Evolutionary conservation across 2,888 invertebrate species (phyloP), one percentile per base, ranked within the genome.

Genomic region (Brenthis daphne): DNA sequence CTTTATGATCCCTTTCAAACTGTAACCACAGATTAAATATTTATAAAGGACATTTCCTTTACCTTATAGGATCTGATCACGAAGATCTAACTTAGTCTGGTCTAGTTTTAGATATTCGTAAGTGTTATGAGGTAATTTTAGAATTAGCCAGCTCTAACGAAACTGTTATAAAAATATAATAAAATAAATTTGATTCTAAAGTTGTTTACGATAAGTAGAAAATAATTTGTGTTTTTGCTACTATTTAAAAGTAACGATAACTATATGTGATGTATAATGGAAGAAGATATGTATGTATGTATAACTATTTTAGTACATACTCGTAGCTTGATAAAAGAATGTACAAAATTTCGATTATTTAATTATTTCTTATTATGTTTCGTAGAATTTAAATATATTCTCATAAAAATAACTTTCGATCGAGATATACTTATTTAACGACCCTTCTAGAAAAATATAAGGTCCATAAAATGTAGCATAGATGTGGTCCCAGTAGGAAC

Each of bases 1-100:
- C 86, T 89, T 86, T 85, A 88, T 84, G 81, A 82, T 80, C 82
- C 84, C 76, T 77, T 75, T 75, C 76, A 75, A 74, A 74, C 73
- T 73, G 73, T 74, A 70, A 68, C 71, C 73, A 73, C 74, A 72
- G 74, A 76, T 79, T 79, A 76, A 78, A 79, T 76, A 78, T 78
- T 78, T 72, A 77, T 74, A 74, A 65, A 71, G 33, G 51, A 8
- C 51, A 63, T 53, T 63, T 53, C 63, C 51, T 20, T 16, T 53
- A 53, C 51, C 50, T 60, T 29, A 24, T 50, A 50, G 16, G 29
- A 50, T 60, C 29, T 50, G 50, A 50, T 48, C 48, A n/a, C 11
- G 60, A 60, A 60, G 11, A n/a, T 50, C 60, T 6, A 60, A 58
- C 58, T 6, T 8, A 14, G 12, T 29, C 13, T 47, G 58, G 24